phyloP scores from a whole-genome alignment of 2,113 vertebrate species.

The Caretta caretta region DNA sequence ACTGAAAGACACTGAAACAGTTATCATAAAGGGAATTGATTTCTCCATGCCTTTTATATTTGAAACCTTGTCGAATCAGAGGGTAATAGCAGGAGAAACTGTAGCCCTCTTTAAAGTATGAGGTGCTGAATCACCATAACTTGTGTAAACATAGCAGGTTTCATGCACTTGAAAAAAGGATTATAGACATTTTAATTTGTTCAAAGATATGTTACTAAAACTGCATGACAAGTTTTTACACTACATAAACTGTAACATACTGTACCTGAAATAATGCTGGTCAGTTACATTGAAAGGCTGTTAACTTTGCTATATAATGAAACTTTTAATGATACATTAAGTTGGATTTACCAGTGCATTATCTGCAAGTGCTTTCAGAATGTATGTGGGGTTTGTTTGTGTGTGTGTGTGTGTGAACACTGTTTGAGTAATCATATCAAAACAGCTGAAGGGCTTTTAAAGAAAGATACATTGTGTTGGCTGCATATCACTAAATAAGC shows the following conservation, averaged over 20 bases:
- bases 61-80: constrained; percentile 65
- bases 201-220: background rate
- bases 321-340: background rate
- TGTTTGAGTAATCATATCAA: background rate
- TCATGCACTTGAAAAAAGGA: constrained; percentile 15
- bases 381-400: background rate
- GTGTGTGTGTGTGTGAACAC: background rate
- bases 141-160: background rate
- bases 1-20: background rate
- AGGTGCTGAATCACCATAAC: background rate
- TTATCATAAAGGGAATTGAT: constrained; percentile 62
- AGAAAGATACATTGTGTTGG: rapidly evolving
- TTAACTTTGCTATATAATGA: background rate
- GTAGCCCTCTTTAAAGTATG: constrained; percentile 23
- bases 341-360: background rate
- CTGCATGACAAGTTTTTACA: background rate
- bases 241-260: background rate
- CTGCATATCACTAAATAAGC: background rate
- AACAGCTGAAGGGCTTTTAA: background rate
- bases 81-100: constrained; percentile 28
- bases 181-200: constrained; percentile 34
- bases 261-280: background rate
- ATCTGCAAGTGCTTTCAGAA: background rate
- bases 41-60: constrained; percentile 20
- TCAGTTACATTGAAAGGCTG: background rate